phyloP scores from a whole-genome alignment of 2,888 invertebrate species.

The Hypsopygia costalis region DNA sequence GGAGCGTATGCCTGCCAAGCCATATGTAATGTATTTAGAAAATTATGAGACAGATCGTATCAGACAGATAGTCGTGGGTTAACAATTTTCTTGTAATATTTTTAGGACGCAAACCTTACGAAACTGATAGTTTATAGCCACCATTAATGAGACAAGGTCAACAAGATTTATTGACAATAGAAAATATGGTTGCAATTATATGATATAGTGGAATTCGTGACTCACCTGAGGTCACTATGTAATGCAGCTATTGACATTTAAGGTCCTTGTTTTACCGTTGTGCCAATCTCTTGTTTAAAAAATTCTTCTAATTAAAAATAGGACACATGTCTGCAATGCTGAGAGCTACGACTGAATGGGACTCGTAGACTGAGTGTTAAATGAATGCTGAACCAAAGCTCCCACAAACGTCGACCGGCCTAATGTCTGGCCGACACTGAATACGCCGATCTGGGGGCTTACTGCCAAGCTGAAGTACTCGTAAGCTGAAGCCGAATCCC shows the following conservation, averaged over 20 bases:
- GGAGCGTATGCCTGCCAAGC: no score
- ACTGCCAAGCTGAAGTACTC: no score
- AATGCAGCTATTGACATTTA: constrained; percentile 58
- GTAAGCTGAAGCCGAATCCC: no score
- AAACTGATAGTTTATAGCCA: constrained; percentile 9
- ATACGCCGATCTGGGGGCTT: no score
- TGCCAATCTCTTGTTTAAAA: constrained; percentile 24
- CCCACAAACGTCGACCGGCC: no score
- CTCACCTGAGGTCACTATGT: constrained; percentile 56
- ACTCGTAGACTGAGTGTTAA: no score
- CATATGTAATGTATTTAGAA: no score
- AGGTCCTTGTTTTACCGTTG: constrained; percentile 52
- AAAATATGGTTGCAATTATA: constrained; percentile 60
- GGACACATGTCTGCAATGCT: no score
- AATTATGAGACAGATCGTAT: no score
- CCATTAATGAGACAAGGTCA: constrained; percentile 48
- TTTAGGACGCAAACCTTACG: constrained; percentile 4
- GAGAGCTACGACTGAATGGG: no score
- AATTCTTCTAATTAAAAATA: not conserved
- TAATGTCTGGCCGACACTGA: no score
- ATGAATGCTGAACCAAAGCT: no score
- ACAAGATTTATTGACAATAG: constrained; percentile 54
- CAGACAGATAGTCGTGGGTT: constrained; percentile 49
- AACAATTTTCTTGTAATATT: not conserved
- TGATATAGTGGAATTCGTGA: constrained; percentile 65